Base-by-base conservation (phyloP, 2,797 vertebrate genomes). In the Melanotaenia nigrans region DNA sequence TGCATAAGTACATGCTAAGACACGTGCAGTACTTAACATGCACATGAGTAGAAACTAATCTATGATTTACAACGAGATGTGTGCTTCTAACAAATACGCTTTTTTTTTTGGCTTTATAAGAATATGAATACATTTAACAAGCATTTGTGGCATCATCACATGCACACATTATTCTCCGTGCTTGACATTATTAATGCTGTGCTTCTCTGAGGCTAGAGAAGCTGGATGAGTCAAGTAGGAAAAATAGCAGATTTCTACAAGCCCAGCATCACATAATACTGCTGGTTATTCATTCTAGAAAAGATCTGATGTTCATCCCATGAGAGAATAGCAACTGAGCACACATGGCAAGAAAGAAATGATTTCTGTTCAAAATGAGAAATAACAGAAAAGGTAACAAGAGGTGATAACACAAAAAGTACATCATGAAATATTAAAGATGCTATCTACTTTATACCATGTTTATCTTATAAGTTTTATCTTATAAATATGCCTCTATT, bases 1-100 rank as follows among this genome's bases (percentile, higher is more conserved):
- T 61, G 63, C 73, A 55, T 13, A 65, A n/a, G 42, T 55, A 20
- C 84, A 90, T 83, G 81, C 85, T 65, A 59, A 72, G 30, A 75
- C 33, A 64, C 30, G 77, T 49, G n/a, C 33, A 60, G 47, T 18
- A 60, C 12, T n/a, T 9, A 49, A 74, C 71, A 78, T 83, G 71
- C 77, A 82, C 40, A 73, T 56, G 24, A 32, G 38, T 56, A 49
- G 70, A 68, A 22, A 33, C 25, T 40, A 61, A 49, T 9, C 75
- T 54, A 32, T 59, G 54, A 54, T 62, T 45, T 61, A 28, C 53
- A 54, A 10, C 4, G 25, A 51, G 6, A 45, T 2, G 35, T 53
- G 11, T 24, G 61, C 2, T 45, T 49, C 55, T 58, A 42, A 81
- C 35, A 66, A 58, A 77, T 9, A 60, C 1, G 66, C 25, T 65